Base-by-base conservation (phyloP, 2,113 vertebrate genomes). In the Melanerpes formicivorus region DNA sequence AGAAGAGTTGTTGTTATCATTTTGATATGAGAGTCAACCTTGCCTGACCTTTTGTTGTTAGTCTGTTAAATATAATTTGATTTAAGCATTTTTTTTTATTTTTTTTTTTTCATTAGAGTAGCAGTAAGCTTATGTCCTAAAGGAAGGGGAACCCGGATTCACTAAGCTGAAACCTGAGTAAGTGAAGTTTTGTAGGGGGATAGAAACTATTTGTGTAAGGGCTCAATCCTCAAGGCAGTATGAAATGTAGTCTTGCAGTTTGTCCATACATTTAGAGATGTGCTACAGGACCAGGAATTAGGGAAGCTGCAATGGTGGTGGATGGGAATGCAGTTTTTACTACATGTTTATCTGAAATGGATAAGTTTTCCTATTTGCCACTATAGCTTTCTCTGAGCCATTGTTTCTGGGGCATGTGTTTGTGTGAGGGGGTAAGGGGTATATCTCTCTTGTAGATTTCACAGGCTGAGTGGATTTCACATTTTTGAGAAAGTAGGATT, bases 331-430 rank as follows among this genome's bases (percentile, higher is more conserved):
- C 32, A 64, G 10, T 2, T 77, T 69, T 75, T 26, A 9, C 6
- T 62, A 2, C 22, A n/a, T 85, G 67, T 92, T 86, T 32, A 37
- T 40, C 27, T 55, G 7, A 83, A 92, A 44, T 55, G 7, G 7
- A 30, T 8, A 1, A 0, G 29, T 69, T 84, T 63, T 52, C 7
- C 3, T 58, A 1, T 77, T 67, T 74, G 1, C 1, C 6, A 37
- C 4, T 59, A 6, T 10, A 30, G 15, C 10, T 85, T 73, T 50
- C 23, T 26, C 21, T 21, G 54, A 60, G 16, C 1, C 46, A 11
- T 29, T 59, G 84, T 62, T 71, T 2, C 42, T 44, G 42, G 42
- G 42, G 14, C 14, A 44, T 44, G 42, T 44, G 42, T 44, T 44
- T 44, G 42, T 44, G 42, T 44, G 42, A 42, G 42, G 42, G 42